phyloP scores from a whole-genome alignment of 2,888 invertebrate species.

The Xestia rhomboidea region DNA sequence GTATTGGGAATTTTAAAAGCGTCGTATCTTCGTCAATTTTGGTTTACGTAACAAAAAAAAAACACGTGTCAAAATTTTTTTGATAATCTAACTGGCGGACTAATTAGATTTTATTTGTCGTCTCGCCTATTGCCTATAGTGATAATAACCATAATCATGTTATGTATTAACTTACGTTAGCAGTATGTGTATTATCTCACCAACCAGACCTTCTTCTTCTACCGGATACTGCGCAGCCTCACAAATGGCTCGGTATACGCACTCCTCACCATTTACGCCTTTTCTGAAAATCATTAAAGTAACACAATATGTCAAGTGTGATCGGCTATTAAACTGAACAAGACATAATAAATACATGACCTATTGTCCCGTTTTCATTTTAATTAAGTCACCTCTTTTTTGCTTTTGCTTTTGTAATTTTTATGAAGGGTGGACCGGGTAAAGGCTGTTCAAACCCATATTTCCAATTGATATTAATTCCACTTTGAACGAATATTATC shows the following conservation, averaged over 20 bases:
- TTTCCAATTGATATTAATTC: not conserved
- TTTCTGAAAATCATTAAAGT: constrained; percentile 85
- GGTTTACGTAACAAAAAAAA: too few species aligned
- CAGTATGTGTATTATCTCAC: constrained; percentile 93
- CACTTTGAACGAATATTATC: not conserved
- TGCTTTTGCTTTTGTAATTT: not conserved
- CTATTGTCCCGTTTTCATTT: not conserved
- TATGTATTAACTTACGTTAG: constrained; percentile 91
- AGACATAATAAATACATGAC: not conserved
- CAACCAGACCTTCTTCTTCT: constrained; percentile 93
- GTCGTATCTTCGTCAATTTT: too few species aligned
- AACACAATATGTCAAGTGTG: not conserved
- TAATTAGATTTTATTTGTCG: too few species aligned
- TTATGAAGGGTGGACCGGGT: not conserved
- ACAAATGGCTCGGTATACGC: constrained; percentile 93
- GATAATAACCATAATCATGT: not conserved
- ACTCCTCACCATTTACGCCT: constrained; percentile 92
- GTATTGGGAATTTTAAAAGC: too few species aligned
- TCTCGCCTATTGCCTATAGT: not conserved
- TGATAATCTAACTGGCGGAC: too few species aligned
- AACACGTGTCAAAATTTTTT: too few species aligned
- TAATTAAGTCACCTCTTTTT: not conserved
- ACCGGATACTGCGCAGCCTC: constrained; percentile 93
- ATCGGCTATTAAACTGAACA: not conserved
- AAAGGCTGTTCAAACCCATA: not conserved